Base-by-base conservation (phyloP, 2,797 vertebrate genomes). In the Coracias cyanogaster region DNA sequence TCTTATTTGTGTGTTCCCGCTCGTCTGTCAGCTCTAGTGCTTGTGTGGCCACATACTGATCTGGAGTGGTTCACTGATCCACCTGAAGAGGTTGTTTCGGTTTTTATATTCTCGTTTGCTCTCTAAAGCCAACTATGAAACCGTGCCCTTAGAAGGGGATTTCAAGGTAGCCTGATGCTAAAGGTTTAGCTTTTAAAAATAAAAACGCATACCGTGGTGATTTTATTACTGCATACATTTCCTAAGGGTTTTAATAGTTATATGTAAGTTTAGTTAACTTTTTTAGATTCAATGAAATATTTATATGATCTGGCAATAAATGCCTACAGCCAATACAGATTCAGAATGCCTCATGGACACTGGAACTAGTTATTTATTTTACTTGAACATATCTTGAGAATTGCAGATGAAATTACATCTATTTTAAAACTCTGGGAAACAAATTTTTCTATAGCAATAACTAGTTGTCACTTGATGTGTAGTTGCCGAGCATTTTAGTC, bases 211-310 rank as follows among this genome's bases (percentile, higher is more conserved):
- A 82, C 64, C 10, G 1, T 95, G 92, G 90, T 96, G 94, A 94
- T 92, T 97, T 95, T 98, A 96, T 81, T 97, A 96, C 88, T 93
- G 72, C 91, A 57, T 97, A 96, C 60, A 9, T 97, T 98, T 98
- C 96, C 95, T 96, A 96, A 94, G 93, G 96, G 87, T 77, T 92
- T 89, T 58, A 90, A 77, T 82, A 82, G 64, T 83, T 89, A 69
- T 26, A 29, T 80, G 8, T 80, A 72, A 73, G 35, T 88, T 87
- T 86, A 69, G 61, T 76, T 79, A 79, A 84, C 20, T 51, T 96
- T 93, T 94, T 80, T 80, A 92, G 49, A 78, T 89, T 95, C 61
- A 51, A 41, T 86, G 28, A 80, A 88, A 78, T 86, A 91, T 96
- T 95, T 94, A 15, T 93, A 81, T 87, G 57, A 92, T 74, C 69